Evolutionary conservation across 2,113 vertebrate species (phyloP), one percentile per base, ranked within the genome.

Genomic region (Crypturellus undulatus): DNA sequence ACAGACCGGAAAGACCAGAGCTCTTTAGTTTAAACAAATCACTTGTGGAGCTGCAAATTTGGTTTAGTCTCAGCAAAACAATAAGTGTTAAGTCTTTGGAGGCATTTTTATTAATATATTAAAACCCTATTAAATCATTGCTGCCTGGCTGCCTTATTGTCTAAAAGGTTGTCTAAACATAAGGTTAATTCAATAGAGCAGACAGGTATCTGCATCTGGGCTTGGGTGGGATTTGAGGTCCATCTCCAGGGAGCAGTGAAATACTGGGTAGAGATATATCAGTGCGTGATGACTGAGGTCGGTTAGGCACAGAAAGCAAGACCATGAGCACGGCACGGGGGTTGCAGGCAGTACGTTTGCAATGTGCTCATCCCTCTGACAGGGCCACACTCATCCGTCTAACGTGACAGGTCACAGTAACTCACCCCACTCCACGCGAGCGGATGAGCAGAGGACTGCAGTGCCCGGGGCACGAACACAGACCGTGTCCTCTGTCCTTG

Each of bases 1-100:
- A 84, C 65, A 92, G 91, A 96, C 49, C 8, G 26, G 88, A 95
- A 94, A 90, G 83, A 93, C 82, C 77, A 51, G 69, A 92, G 58
- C 71, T 87, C 88, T 93, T 92, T 90, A 95, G 62, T 92, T 96
- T 95, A 94, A 94, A 95, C 69, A 95, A 93, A 93, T 84, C 77
- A 32, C 79, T 90, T 93, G 73, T 89, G 72, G 65, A 93, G 30
- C 38, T 78, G 94, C 78, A 92, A 86, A 86, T 92, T 76, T 87
- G 92, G 85, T 94, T 96, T 88, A 75, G 65, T 62, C 90, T 94
- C 92, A 87, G 77, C 77, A 89, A 94, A 96, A 94, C 79, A 94
- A 79, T 72, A 94, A 95, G 65, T 70, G 69, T 65, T 65, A 87
- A 82, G 51, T 69, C 58, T 93, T 88, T 87, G 65, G 77, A 86